Base-by-base conservation (phyloP, 2,888 invertebrate genomes). In the Pheosia gnoma region DNA sequence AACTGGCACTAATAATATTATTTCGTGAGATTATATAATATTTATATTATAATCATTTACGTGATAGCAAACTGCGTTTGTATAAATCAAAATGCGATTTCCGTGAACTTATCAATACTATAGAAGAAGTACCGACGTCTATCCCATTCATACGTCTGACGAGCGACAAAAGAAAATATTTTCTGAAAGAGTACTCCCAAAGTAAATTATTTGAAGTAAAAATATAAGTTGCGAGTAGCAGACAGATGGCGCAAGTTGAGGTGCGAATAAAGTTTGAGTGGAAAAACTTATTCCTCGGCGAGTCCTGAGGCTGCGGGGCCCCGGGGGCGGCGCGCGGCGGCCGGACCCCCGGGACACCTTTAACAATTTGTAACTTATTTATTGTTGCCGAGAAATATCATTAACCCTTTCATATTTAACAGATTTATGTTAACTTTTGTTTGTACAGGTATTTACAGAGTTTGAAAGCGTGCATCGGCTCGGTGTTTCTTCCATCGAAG, bases 221-320 rank as follows among this genome's bases (percentile, higher is more conserved):
- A 90, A 90, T 91, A 90, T 89, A 93, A 91, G 89, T 91, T 90
- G 85, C 79, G 77, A 88, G 85, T 86, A 81, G 80, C 83, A 83
- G 83, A 85, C 84, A 84, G 86, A 87, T 84, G 84, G 87, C 77
- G 77, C 80, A 81, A 83, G 65, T 83, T 80, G 90, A 92, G 93
- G 93, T 91, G 91, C 88, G 88, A 92, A 91, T 89, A 90, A 93
- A 92, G 88, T 91, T 93, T 86, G 89, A 91, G 91, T 91, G 89
- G 89, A 90, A 93, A 93, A 93, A 93, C 86, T 91, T 91, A 87
- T 89, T 88, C 89, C 70, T 84, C 57, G 57, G 54, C 83, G 86
- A 87, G 88, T 86, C 87, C 86, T 78, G 83, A 83, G 85, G 80
- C 82, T 81, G 79, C 78, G 70, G 72, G 75, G 75, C 78, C 25